Conservation (phyloP, 2,113 vertebrate genomes). For the Nannobrachium achirus region DNA sequence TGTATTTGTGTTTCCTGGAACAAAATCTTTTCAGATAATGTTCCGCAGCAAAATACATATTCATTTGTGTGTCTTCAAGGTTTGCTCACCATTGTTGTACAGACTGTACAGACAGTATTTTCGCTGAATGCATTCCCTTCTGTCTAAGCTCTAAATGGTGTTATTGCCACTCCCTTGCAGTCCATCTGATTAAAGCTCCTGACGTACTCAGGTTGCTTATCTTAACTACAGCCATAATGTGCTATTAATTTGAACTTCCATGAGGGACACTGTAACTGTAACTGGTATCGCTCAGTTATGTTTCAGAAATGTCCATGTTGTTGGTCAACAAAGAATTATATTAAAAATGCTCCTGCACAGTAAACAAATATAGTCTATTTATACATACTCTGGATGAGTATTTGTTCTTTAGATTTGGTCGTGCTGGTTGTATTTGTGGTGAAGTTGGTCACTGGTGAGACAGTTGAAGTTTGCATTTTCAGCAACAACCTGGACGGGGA, state of each 20-base stretch:
- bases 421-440: conserved; percentile 51
- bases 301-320: not conserved
- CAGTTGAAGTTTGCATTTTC: conserved; percentile 78
- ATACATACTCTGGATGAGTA: conserved; percentile 80
- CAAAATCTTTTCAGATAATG: too few relatives aligned
- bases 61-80: too few relatives aligned
- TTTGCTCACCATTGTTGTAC: too few relatives aligned
- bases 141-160: not conserved
- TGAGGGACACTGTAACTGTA: not conserved
- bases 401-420: conserved; percentile 77
- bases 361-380: not conserved
- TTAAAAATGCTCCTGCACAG: conserved; percentile 3
- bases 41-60: too few relatives aligned
- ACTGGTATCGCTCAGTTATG: not conserved
- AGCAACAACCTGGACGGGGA: conserved; percentile 60
- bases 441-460: conserved; percentile 60
- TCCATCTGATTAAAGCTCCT: conserved; percentile 16
- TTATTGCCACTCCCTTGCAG: conserved; percentile 27
- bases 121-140: not conserved
- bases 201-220: conserved; percentile 3
- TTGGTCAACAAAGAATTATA: not conserved
- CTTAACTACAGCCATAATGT: not conserved
- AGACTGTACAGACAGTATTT: not conserved
- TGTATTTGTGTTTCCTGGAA: too few relatives aligned
- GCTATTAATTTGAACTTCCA: not conserved